Evolutionary conservation across 30 jellyfish, hydroid and myxozoan genomes (phyloP), one percentile per base, ranked within the genome.

Genomic region (Mastigias papua): DNA sequence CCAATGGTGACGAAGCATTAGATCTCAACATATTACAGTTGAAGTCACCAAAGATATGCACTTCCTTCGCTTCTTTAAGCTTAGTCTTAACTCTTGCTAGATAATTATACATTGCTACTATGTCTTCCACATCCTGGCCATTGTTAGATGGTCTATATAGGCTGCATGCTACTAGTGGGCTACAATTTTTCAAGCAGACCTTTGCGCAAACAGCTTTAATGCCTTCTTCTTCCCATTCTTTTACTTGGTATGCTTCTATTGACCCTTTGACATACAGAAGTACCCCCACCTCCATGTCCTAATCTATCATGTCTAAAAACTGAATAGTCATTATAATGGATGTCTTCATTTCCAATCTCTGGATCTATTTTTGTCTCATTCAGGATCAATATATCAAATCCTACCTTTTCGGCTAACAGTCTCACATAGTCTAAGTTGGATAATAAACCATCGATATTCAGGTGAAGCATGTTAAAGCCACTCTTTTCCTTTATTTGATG

Each of bases 261-360:
- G 42, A 20, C 25, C 48, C 42, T 74, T 62, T 25, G 15, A 74
- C 86, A 74, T 74, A 74, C 20, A 74, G 29, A 62, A 30, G 54
- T 20, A 74, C n/a, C 86, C n/a, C 86, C 86, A 26, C 86, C 86
- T 15, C 73, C 86, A 74, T 74, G 35, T 51, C 50, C 11, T 25
- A 19, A 17, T 74, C 86, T 74, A 62, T 74, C 86, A 48, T 74
- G 25, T 30, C 86, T 74, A 62, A 17, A 30, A 25, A 74, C 22
- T 51, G 35, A 28, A 73, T 74, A 74, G 26, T 73, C 73, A 33
- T 22, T 62, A 1, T 37, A 8, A 22, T 51, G 64, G 20, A 74
- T 30, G 32, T 74, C 86, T 30, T 74, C 86, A 74, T 74, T 26
- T 30, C 42, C 86, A 74, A 74, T 74, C 21, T 30, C 51, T 74